These are phyloP conservation scores for Schrankia costaestrigalis DNA, from an alignment of 2,888 invertebrate species.

Conservation along the genomic window DNA sequence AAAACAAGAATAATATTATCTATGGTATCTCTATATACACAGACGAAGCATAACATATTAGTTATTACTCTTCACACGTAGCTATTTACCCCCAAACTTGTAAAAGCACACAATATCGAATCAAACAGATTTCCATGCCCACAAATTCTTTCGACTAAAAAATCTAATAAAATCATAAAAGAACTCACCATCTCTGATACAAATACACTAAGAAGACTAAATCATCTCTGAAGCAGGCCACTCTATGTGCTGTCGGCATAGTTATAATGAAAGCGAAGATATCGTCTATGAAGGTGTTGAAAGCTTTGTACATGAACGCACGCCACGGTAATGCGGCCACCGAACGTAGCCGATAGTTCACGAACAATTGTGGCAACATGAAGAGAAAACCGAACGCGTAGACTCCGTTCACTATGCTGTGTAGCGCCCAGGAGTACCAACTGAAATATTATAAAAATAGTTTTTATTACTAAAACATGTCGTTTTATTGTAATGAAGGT, in stretches of 20 bases:
- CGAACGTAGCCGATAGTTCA: constrained; percentile 98
- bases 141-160: no score
- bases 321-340: constrained; percentile 99
- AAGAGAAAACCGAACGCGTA: constrained; percentile 99
- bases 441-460: constrained; percentile 68
- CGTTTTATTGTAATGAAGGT: no score
- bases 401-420: constrained; percentile 96
- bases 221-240: constrained; percentile 98
- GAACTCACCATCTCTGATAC: constrained; percentile 94
- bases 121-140: no score
- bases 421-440: constrained; percentile 98
- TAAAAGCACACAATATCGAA: no score
- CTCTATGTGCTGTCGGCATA: constrained; percentile 98
- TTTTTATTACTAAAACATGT: background rate
- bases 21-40: no score
- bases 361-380: constrained; percentile 98
- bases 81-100: no score
- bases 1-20: no score
- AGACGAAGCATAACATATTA: no score
- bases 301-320: constrained; percentile 98
- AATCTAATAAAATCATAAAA: constrained; percentile 15
- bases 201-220: constrained; percentile 95
- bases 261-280: constrained; percentile 98
- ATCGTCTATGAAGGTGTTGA: constrained; percentile 99
- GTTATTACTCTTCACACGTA: no score